Evolutionary conservation across 2,113 vertebrate genomes (phyloP), one percentile per base, ranked within the genome.

Genomic region (Aplodontia rufa): DNA sequence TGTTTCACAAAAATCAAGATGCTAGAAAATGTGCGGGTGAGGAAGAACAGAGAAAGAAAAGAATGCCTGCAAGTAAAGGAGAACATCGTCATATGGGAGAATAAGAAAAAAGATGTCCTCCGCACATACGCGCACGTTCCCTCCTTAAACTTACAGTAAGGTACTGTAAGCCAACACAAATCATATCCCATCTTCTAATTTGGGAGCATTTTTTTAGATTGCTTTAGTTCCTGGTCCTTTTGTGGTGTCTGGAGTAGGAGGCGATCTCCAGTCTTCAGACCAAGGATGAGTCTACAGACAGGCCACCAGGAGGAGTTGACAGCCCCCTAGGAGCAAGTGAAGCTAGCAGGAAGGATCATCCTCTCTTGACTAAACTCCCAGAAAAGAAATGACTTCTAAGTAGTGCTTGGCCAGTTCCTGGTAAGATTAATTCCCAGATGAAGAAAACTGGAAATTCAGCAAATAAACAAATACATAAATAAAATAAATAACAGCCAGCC

Each of bases 1-100:
- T 87, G 66, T 85, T 93, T 76, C 40, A 79, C 16, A 95, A 96
- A 92, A 96, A 69, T 88, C 64, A 87, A 94, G 30, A 58, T n/a
- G 80, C 69, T 93, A 8, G 40, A 84, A 95, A 92, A 90, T 83
- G 49, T 45, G 28, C 22, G 16, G 37, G 16, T 32, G 32, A 92
- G 19, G 55, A 90, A 30, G 16, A 87, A 85, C 3, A 64, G 20
- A 12, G 58, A 40, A 26, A 84, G 58, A 81, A 71, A 11, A 6
- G 6, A 79, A 14, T 32, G 13, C 26, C 40, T 68, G 6, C 74
- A 28, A 26, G 13, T 51, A 42, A 75, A 53, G 66, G 47, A 42
- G 17, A 87, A 60, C 76, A 6, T 35, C 45, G 30, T 16, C 8
- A 35, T 22, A n/a, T 90, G 72, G 12, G 14, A 53, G 7, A 94